Base-by-base conservation (phyloP, 2,888 invertebrate species). In the Calameuta filiformis region DNA sequence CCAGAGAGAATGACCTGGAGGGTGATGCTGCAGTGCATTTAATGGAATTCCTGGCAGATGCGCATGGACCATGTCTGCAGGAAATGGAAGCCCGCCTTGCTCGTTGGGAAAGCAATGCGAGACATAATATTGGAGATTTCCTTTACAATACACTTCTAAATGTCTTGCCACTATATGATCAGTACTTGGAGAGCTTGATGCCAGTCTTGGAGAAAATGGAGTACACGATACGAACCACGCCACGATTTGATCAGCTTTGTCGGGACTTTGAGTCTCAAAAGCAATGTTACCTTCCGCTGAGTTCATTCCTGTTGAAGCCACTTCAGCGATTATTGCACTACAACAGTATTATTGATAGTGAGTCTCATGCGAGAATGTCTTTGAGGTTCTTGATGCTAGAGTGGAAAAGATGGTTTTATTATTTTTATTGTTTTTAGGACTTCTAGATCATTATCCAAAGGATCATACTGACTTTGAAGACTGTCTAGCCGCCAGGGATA, bases 241-340 rank as follows among this genome's bases (percentile, higher is more conserved):
- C 92, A 84, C 94, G 93, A 83, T 96, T 95, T 91, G 95, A 94
- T 89, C 94, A 94, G 90, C 92, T 94, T 83, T 96, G 94, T 91
- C 93, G 95, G 77, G 95, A 95, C 83, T 97, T 97, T 91, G 97
- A 97, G 91, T 93, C 95, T 77, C 95, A 96, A 90, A 97, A 96
- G 92, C 94, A 96, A 75, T 97, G 97, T 91, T 97, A 97, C 89
- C 93, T 98, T 84, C 98, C 97, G 3, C 93, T 98, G 77, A 95
- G 96, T 75, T 95, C 96, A 80, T 95, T 98, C 88, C 93, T 98
- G 40, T 92, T 97, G 79, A 96, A 96, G 89, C 97, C 97, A 15
- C 93, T 97, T n/a, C 95, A 96, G 92, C 94, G 98, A 77, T 92
- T 98, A 84, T 93, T 97, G 79, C 97, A 98, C 90, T 97, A 98